A percentile compares a stretch with the other conserved stretches of the same genome.
phyloP scores from a whole-genome alignment of 1,140 invertebrate species.

The Halictus rubicundus region DNA sequence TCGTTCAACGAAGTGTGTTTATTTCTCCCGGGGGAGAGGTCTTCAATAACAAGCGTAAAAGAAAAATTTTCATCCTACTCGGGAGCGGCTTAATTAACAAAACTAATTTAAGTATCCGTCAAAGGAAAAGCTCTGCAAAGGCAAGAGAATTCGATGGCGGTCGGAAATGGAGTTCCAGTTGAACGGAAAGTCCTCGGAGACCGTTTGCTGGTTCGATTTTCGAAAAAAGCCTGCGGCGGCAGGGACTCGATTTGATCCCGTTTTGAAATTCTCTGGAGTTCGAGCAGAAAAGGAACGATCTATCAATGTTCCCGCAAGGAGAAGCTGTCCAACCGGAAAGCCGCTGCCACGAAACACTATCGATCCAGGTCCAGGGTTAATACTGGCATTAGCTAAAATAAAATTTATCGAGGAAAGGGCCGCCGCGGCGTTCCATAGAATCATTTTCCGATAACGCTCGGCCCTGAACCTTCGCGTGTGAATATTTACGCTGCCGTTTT shows the following conservation, averaged over 20 bases:
- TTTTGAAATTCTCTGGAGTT: background rate
- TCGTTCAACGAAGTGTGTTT: no score
- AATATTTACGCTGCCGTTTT: no score
- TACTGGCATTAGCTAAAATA: background rate
- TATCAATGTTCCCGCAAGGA: constrained; percentile 1
- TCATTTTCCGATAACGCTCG: background rate
- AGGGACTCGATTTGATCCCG: background rate
- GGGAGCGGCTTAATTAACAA: background rate
- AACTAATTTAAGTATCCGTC: background rate
- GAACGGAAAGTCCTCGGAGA: background rate
- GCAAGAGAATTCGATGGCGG: background rate
- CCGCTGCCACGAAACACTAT: background rate
- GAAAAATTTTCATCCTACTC: background rate
- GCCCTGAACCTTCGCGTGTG: no score
- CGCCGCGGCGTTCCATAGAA: background rate
- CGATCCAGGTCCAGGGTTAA: background rate
- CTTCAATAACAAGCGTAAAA: no score
- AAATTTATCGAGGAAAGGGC: background rate
- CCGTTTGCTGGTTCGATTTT: background rate
- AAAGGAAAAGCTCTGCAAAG: background rate
- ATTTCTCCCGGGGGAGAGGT: no score
- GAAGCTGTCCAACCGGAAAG: background rate
- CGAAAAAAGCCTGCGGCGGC: no score
- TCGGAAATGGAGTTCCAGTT: background rate
- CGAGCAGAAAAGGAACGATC: background rate